Evolutionary conservation across 2,797 vertebrate genomes (phyloP).

Genomic region (Onychomys torridus): DNA sequence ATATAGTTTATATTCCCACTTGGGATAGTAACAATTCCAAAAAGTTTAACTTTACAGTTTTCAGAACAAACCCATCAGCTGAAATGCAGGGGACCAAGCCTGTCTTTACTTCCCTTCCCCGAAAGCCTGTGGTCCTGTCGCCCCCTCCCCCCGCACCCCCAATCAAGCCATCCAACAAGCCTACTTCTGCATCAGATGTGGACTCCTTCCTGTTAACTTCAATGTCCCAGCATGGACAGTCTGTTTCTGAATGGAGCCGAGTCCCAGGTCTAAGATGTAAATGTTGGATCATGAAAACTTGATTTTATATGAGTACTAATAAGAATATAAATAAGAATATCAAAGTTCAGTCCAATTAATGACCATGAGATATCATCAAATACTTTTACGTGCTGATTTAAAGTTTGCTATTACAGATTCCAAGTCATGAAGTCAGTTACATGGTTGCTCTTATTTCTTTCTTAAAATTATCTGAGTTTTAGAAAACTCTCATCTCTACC

Average conservation of each 20-base stretch:
- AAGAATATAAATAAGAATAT: slow-evolving; percentile 78
- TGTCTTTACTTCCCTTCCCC: neutral
- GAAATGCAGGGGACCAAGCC: slow-evolving; percentile 77
- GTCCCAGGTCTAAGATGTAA: slow-evolving; percentile 70
- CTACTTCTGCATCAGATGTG: slow-evolving; percentile 21
- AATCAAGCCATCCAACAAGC: neutral
- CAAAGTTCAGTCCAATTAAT: slow-evolving; percentile 69
- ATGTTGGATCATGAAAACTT: slow-evolving; percentile 59
- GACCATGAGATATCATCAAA: slow-evolving; percentile 57
- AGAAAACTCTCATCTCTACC: slow-evolving; percentile 44
- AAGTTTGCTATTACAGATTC: slow-evolving; percentile 68
- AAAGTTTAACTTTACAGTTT: slow-evolving; percentile 87
- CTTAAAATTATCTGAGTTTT: slow-evolving; percentile 63
- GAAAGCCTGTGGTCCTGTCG: neutral
- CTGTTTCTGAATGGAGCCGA: slow-evolving; percentile 43
- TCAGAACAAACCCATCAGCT: slow-evolving; percentile 84
- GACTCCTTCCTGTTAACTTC: neutral
- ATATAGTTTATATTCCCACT: slow-evolving; percentile 89
- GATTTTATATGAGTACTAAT: slow-evolving; percentile 71
- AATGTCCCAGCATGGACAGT: neutral
- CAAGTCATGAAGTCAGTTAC: slow-evolving; percentile 38
- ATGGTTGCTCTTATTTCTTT: slow-evolving; percentile 20
- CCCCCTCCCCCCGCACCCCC: neutral
- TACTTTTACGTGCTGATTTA: slow-evolving; percentile 65
- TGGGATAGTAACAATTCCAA: slow-evolving; percentile 85